Evolutionary conservation across 2,113 vertebrate genomes (phyloP), one percentile per base, ranked within the genome.

Genomic region (Promerops cafer): DNA sequence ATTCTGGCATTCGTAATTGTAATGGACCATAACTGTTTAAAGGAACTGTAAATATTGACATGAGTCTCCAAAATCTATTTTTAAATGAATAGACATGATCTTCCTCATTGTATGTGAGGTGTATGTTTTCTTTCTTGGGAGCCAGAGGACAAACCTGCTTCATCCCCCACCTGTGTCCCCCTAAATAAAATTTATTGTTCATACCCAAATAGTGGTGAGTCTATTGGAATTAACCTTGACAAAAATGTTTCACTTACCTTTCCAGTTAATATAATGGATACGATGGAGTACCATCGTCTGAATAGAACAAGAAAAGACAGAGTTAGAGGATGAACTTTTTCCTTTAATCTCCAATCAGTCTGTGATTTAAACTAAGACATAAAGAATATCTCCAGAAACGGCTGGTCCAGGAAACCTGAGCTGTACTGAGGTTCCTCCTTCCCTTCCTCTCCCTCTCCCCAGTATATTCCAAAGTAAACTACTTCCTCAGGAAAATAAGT

Each of bases 221-320:
- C 91, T 97, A 95, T 97, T 97, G 90, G 86, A 96, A 96, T 97
- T 96, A 96, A 93, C 88, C 85, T 96, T 90, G 78, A 77, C 74
- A 92, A 45, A 84, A 78, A 89, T 84, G 50, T 88, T 97, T 95
- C 88, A 81, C 92, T 96, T 97, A 82, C 42, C 64, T 95, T 95
- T 93, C 31, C 74, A 86, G 93, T 95, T 87, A 60, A 75, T 97
- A 81, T 52, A 21, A n/a, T 82, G 83, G 93, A 74, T 90, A 75
- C 94, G 56, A 90, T 6, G 60, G 44, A 97, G 37, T 71, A 44
- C 85, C 50, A 54, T 79, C 88, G 74, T 79, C 85, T 93, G 90
- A 95, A 63, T 7, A 16, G 9, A 97, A 37, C 50, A 85, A 85
- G 93, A 77, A 97, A 89, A 91, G 70, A 76, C 56, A 90, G 39